These are phyloP conservation scores for Calidris pugnax DNA, from an alignment of 2,113 vertebrate species.

Conservation along the genomic window DNA sequence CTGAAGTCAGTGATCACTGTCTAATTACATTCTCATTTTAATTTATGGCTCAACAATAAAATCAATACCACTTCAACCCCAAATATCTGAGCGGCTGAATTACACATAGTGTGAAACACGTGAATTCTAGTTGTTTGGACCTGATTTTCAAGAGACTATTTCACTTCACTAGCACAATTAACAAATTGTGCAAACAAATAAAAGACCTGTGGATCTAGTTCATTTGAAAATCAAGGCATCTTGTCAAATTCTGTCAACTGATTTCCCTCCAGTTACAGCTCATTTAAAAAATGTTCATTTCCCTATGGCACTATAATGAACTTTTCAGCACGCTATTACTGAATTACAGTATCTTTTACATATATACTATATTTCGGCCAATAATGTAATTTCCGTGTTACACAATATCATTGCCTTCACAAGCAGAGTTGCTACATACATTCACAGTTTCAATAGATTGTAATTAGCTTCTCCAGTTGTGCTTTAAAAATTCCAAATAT, in stretches of 20 bases:
- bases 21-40: slow-evolving; percentile 72
- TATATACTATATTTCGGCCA: slow-evolving; percentile 69
- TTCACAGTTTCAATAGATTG: slow-evolving; percentile 84
- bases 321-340: slow-evolving; percentile 53
- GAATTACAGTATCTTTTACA: slow-evolving; percentile 59
- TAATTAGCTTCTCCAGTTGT: slow-evolving; percentile 85
- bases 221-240: slow-evolving; percentile 43
- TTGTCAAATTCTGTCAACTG: background rate
- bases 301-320: slow-evolving; percentile 31
- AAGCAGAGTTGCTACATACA: slow-evolving; percentile 81
- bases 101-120: slow-evolving; percentile 31
- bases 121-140: background rate
- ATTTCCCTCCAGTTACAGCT: background rate
- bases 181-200: slow-evolving; percentile 31
- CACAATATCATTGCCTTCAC: slow-evolving; percentile 74
- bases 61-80: slow-evolving; percentile 55
- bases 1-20: slow-evolving; percentile 56
- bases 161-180: slow-evolving; percentile 32
- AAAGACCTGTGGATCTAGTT: background rate
- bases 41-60: slow-evolving; percentile 79
- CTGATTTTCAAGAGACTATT: slow-evolving; percentile 32
- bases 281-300: slow-evolving; percentile 26
- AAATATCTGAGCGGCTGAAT: slow-evolving; percentile 46
- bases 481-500: slow-evolving; percentile 82
- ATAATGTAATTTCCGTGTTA: slow-evolving; percentile 69